Conservation (phyloP, 2,888 invertebrate genomes). For the Philaethria dido region DNA sequence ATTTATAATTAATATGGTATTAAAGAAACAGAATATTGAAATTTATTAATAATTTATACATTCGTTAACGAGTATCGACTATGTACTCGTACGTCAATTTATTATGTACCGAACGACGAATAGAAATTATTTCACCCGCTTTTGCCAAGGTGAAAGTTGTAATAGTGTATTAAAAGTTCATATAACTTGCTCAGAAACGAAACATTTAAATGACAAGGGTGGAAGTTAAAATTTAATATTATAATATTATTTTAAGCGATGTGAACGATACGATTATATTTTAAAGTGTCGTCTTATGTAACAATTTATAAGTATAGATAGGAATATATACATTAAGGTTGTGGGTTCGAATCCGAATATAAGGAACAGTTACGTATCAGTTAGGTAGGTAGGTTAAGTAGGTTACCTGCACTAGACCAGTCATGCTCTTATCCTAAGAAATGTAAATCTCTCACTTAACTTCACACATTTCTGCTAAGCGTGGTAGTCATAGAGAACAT, state of each 20-base stretch:
- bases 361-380: too few species aligned
- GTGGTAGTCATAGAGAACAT: too few species aligned
- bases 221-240: not conserved
- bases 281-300: too few species aligned
- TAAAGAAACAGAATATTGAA: not conserved
- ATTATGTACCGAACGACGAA: not conserved
- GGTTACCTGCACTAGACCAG: too few species aligned
- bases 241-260: not conserved
- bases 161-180: conserved; percentile 23
- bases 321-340: too few species aligned
- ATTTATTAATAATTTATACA: conserved; percentile 3
- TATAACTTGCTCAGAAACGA: not conserved
- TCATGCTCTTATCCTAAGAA: too few species aligned
- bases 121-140: conserved; percentile 1
- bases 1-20: not conserved
- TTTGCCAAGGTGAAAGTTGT: conserved; percentile 11
- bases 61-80: conserved; percentile 1
- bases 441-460: too few species aligned
- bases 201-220: not conserved
- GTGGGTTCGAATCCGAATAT: too few species aligned
- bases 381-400: too few species aligned
- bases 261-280: not conserved
- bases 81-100: conserved; percentile 2
- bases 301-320: too few species aligned
- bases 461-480: too few species aligned